Conservation (phyloP, 2,797 vertebrate species). For the Vireo griseus region DNA sequence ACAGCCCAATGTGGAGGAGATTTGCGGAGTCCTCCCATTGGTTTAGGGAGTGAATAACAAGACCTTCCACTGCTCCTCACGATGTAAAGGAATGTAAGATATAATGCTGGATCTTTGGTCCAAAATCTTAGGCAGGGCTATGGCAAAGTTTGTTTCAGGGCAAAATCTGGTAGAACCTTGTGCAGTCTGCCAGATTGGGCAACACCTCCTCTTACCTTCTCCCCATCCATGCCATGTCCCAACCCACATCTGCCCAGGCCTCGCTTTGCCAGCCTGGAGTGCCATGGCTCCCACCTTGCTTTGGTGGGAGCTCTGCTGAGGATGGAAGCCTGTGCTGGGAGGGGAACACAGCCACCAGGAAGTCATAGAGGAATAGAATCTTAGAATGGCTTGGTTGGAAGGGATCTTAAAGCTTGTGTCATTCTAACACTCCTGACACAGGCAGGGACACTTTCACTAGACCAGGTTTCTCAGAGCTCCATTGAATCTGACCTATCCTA, state of each 20-base stretch:
- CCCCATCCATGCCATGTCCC: not conserved
- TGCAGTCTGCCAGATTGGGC: not conserved
- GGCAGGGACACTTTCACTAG: not conserved
- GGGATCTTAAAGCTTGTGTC: not conserved
- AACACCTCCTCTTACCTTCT: not conserved
- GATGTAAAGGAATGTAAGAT: not conserved
- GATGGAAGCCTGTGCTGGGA: not conserved
- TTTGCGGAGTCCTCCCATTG: not conserved
- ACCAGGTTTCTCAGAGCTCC: not conserved
- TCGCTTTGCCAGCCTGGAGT: not conserved
- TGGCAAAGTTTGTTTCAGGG: not conserved
- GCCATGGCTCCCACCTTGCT: accelerated
- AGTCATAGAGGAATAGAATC: not conserved
- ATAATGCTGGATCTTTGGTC: not conserved
- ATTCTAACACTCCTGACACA: not conserved
- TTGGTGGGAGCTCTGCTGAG: not conserved
- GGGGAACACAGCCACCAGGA: accelerated
- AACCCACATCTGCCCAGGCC: not conserved
- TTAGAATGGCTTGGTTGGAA: not conserved
- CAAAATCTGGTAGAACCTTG: not conserved
- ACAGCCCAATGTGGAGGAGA: accelerated
- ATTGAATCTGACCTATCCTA: not conserved
- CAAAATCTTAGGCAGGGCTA: not conserved
- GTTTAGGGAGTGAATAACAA: not conserved
- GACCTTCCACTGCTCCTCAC: not conserved